Percentiles rank a stretch among this genome's conserved stretches.
These are phyloP conservation scores for Onychostoma macrolepis DNA, from an alignment of 2,113 vertebrate species.

Conservation along the genomic window DNA sequence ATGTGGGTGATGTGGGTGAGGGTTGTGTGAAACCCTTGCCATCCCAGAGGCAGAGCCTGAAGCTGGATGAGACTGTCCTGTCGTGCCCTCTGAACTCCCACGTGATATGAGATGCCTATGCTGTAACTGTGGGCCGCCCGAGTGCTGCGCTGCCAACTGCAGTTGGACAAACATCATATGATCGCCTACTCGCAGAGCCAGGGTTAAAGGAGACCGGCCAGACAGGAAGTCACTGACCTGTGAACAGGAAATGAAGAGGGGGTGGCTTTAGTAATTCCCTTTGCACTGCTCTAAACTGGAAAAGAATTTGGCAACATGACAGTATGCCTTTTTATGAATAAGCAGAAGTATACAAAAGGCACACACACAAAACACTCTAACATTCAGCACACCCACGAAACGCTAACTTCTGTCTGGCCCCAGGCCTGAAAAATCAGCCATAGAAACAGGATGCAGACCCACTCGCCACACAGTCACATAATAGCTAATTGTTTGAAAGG, in stretches of 20 bases:
- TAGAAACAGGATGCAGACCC: slow-evolving; percentile 75
- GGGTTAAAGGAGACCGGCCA: slow-evolving; percentile 92
- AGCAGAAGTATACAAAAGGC: slow-evolving; percentile 62
- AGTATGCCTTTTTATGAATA: slow-evolving; percentile 56
- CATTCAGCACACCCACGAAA: slow-evolving; percentile 76
- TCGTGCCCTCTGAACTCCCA: slow-evolving; percentile 65
- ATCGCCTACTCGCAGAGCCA: slow-evolving; percentile 94
- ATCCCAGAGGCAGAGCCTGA: slow-evolving; percentile 58
- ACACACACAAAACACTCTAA: slow-evolving; percentile 63
- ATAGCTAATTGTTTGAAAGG: slow-evolving; percentile 73
- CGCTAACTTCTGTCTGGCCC: slow-evolving; percentile 76
- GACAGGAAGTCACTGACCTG: slow-evolving; percentile 99
- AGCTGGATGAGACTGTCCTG: slow-evolving; percentile 57
- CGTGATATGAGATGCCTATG: slow-evolving; percentile 86
- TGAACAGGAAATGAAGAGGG: slow-evolving; percentile 47
- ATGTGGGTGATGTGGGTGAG: slow-evolving; percentile 47
- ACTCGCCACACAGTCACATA: slow-evolving; percentile 71
- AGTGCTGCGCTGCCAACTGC: slow-evolving; percentile 93
- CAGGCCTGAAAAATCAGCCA: slow-evolving; percentile 75
- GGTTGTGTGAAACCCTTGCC: slow-evolving; percentile 63
- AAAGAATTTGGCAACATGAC: slow-evolving; percentile 31
- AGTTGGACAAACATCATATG: slow-evolving; percentile 99
- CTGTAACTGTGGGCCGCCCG: slow-evolving; percentile 84
- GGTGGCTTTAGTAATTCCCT: slow-evolving; percentile 49
- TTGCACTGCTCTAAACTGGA: slow-evolving; percentile 12